phyloP scores from a whole-genome alignment of 1,140 invertebrate genomes.

The Brachionus plicatilis region DNA sequence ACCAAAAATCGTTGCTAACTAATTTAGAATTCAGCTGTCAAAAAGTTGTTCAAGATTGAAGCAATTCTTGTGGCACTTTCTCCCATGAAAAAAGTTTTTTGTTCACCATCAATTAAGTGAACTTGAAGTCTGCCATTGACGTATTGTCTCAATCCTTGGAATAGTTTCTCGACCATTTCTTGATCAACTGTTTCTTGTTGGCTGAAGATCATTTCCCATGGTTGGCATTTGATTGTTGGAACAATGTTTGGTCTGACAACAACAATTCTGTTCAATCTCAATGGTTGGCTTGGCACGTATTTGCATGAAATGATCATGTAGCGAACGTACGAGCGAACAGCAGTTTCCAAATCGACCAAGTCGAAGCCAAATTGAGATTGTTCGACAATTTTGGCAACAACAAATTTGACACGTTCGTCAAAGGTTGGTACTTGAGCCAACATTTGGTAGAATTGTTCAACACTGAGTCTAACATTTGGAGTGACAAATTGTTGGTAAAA shows the following conservation, averaged over 20 bases:
- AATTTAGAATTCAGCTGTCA: background rate
- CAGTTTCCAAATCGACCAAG: slow-evolving; percentile 9
- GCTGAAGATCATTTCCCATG: background rate
- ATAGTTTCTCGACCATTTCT: background rate
- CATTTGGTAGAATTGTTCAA: slow-evolving; percentile 1
- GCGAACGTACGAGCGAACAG: background rate
- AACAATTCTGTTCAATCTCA: slow-evolving; percentile 3
- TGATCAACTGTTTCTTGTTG: slow-evolving; percentile 1
- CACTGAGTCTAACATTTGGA: background rate
- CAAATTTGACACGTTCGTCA: slow-evolving; percentile 27
- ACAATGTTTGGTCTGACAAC: slow-evolving; percentile 18
- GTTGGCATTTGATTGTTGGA: background rate
- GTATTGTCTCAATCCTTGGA: background rate
- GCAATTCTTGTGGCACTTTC: background rate
- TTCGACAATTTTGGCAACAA: slow-evolving; percentile 12
- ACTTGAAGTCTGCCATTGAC: background rate
- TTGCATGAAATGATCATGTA: background rate
- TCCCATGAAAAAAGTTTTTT: background rate
- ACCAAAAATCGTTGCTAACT: background rate
- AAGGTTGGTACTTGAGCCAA: background rate
- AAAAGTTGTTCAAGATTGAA: background rate
- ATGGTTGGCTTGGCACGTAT: background rate
- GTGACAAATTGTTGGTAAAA: slow-evolving; percentile 32
- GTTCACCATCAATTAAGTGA: background rate
- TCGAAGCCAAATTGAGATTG: background rate